Evolutionary conservation across 2,888 invertebrate species (phyloP), one percentile per base, ranked within the genome.

Genomic region (Brenthis hecate): DNA sequence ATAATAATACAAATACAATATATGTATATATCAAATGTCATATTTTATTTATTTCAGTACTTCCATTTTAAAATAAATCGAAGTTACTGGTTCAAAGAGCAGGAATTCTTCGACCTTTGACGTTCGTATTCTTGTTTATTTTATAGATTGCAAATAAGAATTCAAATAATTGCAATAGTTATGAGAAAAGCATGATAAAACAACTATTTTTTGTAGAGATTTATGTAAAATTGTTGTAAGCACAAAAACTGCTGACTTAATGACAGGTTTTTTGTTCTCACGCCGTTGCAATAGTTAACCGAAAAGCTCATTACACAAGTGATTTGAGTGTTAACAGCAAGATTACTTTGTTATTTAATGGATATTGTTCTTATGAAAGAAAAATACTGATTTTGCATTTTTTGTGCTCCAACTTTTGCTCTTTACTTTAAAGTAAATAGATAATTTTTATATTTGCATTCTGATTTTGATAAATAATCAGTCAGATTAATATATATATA

Each of bases 191-290:
- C 48, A 48, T 48, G 14, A 58, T 48, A 28, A 56, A 36, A 8
- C 36, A 23, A n/a, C 1, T 5, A 48, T n/a, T 58, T 58, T 58
- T 58, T 58, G 14, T 61, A 28, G 32, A 51, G 2, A 53, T 61
- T 61, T 61, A 32, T 32, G n/a, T 50, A 36, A 61, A 61, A 53
- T 36, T 32, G 16, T 61, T 43, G 55, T 32, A 36, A 64, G 54
- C 53, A 48, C 55, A 68, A 68, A 68, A 68, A 64, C 57, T 68
- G 23, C 14, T 51, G 19, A 58, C 32, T 54, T 64, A 54, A 53
- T 60, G 58, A 64, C 48, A 36, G 58, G 16, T 53, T 53, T 68
- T 68, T 68, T 64, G 48, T 56, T 16, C 57, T 23, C 54, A 58
- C 62, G 57, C 64, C 64, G 53, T 53, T 51, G 54, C 48, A 48